Evolutionary conservation across 2,888 invertebrate species (phyloP).

Genomic region (Euplagia quadripunctaria): DNA sequence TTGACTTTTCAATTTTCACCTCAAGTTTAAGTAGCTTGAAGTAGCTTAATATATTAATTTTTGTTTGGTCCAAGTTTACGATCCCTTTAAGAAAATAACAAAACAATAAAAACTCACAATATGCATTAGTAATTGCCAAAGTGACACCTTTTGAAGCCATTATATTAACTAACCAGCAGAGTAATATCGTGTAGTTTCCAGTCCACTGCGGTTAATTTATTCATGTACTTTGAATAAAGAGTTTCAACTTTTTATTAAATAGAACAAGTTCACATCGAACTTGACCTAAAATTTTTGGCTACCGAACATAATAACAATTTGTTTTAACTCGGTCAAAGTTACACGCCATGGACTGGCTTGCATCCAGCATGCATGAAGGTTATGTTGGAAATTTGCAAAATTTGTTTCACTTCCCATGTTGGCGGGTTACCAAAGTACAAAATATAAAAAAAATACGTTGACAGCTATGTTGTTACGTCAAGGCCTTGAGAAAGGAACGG

Average conservation of each 20-base stretch:
- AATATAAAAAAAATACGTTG: conserved; percentile 44
- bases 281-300: conserved; percentile 37
- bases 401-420: conserved; percentile 46
- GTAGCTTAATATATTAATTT: background rate
- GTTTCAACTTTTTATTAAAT: background rate
- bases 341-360: conserved; percentile 56
- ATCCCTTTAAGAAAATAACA: background rate
- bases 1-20: background rate
- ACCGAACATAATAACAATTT: conserved; percentile 33
- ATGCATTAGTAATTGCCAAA: background rate
- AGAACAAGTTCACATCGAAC: conserved; percentile 12
- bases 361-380: conserved; percentile 59
- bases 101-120: too few species aligned
- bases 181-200: background rate
- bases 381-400: conserved; percentile 47
- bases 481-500: conserved; percentile 55
- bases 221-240: conserved; percentile 1
- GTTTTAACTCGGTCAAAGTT: conserved; percentile 59
- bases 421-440: conserved; percentile 54
- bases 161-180: background rate
- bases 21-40: background rate
- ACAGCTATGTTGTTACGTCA: conserved; percentile 45
- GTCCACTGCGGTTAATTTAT: background rate
- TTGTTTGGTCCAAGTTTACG: background rate
- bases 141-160: background rate